Conservation (phyloP, 92 coral and sea anemone species). For the Palythoa grandiflora region DNA sequence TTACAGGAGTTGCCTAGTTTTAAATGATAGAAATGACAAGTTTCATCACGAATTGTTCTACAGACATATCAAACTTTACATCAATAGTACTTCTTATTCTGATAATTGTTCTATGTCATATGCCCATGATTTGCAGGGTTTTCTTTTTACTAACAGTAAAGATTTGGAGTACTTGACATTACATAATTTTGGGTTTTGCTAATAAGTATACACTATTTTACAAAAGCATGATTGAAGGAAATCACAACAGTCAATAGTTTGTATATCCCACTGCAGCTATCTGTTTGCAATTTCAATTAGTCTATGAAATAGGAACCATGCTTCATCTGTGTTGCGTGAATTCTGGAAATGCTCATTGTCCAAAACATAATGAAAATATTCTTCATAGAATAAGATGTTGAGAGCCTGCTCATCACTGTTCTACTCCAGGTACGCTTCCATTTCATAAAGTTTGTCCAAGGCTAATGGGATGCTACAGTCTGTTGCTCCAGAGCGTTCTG, state of each 20-base stretch:
- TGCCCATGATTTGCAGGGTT: conserved; percentile 1
- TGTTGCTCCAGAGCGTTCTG: too few relatives aligned
- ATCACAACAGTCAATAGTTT: background rate
- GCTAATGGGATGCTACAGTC: conserved; percentile 7
- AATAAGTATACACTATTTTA: background rate
- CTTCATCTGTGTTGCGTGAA: conserved; percentile 61
- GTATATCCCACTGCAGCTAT: conserved; percentile 6
- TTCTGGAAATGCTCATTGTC: conserved; percentile 56
- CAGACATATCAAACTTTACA: background rate
- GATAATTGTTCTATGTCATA: background rate
- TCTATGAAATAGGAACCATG: conserved; percentile 65
- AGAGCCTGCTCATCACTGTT: conserved; percentile 45
- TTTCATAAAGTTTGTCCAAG: conserved; percentile 49
- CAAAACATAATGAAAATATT: conserved; percentile 71
- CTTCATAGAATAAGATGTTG: conserved; percentile 50
- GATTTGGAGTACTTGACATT: background rate
- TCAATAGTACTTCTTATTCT: background rate
- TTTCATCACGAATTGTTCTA: background rate
- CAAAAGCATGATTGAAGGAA: background rate
- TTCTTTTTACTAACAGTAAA: background rate
- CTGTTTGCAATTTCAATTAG: conserved; percentile 55
- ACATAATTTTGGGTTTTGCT: background rate
- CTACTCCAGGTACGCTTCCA: conserved; percentile 54
- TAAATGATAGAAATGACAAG: background rate
- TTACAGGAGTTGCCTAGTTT: background rate